Evolutionary conservation across 2,888 invertebrate species (phyloP).

Genomic region (Eupithecia tripunctaria): DNA sequence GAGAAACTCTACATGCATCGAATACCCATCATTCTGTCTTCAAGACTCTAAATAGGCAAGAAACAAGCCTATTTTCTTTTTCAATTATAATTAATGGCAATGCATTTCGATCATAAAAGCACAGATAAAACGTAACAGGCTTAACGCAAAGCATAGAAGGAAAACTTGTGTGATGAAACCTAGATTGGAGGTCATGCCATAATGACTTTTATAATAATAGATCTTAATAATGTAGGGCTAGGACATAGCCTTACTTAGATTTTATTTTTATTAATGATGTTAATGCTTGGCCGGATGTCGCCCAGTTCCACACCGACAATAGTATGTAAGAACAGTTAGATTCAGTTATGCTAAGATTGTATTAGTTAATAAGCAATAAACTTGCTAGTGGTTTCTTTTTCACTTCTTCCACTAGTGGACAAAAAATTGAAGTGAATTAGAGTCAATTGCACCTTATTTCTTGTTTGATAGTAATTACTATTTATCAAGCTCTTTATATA

Average conservation of each 20-base stretch:
- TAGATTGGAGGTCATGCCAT: not conserved
- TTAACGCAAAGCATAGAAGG: not conserved
- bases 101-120: not conserved
- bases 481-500: too few relatives aligned
- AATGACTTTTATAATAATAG: not conserved
- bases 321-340: too few relatives aligned
- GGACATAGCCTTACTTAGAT: not conserved
- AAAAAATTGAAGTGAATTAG: too few relatives aligned
- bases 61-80: not conserved
- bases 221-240: not conserved
- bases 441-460: too few relatives aligned
- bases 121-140: not conserved
- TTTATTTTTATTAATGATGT: too few relatives aligned
- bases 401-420: too few relatives aligned
- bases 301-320: too few relatives aligned
- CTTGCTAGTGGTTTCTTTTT: too few relatives aligned
- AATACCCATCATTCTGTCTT: not conserved
- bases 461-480: too few relatives aligned
- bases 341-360: too few relatives aligned
- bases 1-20: not conserved
- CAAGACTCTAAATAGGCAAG: not conserved
- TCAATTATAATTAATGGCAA: not conserved
- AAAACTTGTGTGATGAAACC: not conserved
- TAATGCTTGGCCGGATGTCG: too few relatives aligned
- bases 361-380: too few relatives aligned